phyloP scores from a whole-genome alignment of 2,888 invertebrate genomes.

The Euplexia lucipara region DNA sequence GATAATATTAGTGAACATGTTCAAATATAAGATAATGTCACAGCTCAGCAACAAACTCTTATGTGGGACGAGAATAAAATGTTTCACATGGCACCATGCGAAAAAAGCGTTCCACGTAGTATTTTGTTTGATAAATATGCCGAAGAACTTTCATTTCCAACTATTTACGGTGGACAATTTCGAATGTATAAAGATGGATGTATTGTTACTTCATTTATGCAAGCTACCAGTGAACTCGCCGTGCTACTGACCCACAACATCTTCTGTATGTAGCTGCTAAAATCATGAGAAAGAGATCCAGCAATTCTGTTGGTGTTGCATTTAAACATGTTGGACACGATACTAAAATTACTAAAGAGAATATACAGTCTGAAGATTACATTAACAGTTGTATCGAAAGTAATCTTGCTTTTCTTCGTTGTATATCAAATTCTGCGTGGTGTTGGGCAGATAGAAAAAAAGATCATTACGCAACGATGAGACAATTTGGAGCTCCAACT shows the following conservation, averaged over 20 bases:
- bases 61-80: background rate
- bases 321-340: background rate
- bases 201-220: background rate
- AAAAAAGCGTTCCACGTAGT: background rate
- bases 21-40: no score
- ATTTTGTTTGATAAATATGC: background rate
- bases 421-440: constrained; percentile 7
- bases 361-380: background rate
- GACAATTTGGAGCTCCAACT: constrained; percentile 1
- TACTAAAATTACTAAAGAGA: constrained; percentile 1
- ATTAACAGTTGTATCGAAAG: background rate
- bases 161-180: background rate
- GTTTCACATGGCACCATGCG: background rate
- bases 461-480: constrained; percentile 1
- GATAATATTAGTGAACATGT: no score
- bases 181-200: background rate
- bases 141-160: constrained; percentile 2
- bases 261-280: constrained; percentile 1
- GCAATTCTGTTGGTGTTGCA: background rate
- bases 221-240: constrained; percentile 2
- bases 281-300: background rate
- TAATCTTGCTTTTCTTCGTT: constrained; percentile 1
- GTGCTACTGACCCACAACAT: constrained; percentile 4
- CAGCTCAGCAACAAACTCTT: no score
- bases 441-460: constrained; percentile 1